Evolutionary conservation across 2,113 vertebrate species (phyloP).

Genomic region (Tyto alba): DNA sequence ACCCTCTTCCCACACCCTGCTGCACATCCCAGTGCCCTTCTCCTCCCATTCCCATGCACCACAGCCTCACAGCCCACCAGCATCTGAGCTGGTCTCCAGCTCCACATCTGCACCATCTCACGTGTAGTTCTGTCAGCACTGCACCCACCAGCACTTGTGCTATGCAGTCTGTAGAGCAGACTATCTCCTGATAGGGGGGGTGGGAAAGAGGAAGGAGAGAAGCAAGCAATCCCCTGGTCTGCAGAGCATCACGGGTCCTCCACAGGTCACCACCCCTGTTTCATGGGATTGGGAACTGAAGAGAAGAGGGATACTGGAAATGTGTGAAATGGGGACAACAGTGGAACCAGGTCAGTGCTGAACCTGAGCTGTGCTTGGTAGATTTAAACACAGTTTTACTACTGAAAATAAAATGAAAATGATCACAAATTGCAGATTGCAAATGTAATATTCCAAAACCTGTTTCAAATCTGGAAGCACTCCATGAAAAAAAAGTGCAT

Average conservation of each 20-base stretch:
- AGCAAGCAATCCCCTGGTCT: background rate
- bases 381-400: background rate
- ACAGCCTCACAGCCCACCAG: background rate
- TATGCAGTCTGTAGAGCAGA: background rate
- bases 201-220: background rate
- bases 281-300: background rate
- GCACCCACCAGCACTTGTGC: no score
- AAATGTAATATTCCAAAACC: background rate
- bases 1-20: background rate
- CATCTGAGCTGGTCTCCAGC: background rate
- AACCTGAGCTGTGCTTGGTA: background rate
- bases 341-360: background rate
- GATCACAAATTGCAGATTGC: background rate
- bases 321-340: background rate
- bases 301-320: background rate
- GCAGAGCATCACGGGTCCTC: accelerated
- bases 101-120: background rate
- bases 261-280: background rate
- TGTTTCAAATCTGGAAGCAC: background rate
- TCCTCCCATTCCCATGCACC: background rate
- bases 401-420: background rate
- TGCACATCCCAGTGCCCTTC: background rate
- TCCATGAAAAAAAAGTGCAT: background rate
- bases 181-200: background rate
- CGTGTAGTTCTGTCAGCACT: accelerated